These are phyloP conservation scores for Pseudomyrmex gracilis DNA, from an alignment of 1,140 invertebrate species.

Conservation along the genomic window DNA sequence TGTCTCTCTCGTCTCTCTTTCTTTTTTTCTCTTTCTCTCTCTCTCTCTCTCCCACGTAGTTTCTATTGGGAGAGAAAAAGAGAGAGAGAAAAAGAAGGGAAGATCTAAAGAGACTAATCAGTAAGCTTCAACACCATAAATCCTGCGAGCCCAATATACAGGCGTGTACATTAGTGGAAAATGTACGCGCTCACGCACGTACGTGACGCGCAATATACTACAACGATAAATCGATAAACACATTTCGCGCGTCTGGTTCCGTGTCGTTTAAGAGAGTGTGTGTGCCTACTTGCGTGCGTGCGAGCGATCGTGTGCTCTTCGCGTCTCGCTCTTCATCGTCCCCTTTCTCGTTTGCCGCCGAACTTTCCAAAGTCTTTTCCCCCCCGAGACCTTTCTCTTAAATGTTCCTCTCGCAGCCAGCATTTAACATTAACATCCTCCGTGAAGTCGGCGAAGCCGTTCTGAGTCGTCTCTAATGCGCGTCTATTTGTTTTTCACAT, in stretches of 20 bases:
- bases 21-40: constrained; percentile 1
- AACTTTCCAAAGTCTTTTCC: constrained; percentile 12
- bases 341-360: background rate
- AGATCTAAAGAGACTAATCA: background rate
- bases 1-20: background rate
- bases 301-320: background rate
- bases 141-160: constrained; percentile 40
- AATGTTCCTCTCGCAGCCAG: background rate
- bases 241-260: constrained; percentile 47
- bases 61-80: background rate
- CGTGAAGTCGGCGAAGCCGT: background rate
- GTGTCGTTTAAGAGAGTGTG: constrained; percentile 47
- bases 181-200: constrained; percentile 52
- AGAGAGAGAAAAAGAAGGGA: background rate
- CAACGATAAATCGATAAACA: constrained; percentile 72
- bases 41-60: background rate
- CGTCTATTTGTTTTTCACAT: background rate
- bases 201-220: constrained; percentile 58
- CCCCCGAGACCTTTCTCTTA: background rate
- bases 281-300: constrained; percentile 58
- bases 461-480: background rate
- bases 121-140: constrained; percentile 36
- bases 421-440: constrained; percentile 2
- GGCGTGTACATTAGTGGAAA: constrained; percentile 47
- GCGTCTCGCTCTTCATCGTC: constrained; percentile 30